These are phyloP conservation scores for Pantelozetes paolii DNA, from an alignment of 2,888 invertebrate genomes.

Conservation along the genomic window DNA sequence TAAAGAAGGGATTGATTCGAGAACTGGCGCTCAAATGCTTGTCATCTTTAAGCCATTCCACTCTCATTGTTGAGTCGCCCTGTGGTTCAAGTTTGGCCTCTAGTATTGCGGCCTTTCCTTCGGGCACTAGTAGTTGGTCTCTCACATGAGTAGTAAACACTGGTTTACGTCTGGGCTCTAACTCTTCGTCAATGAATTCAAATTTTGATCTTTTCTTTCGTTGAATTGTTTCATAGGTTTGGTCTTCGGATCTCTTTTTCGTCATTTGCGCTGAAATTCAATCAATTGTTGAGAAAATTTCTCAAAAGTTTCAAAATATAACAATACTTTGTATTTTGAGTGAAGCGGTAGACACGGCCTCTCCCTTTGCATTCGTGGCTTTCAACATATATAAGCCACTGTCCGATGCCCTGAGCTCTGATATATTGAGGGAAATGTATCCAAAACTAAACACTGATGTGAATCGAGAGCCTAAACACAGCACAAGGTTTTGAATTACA, in stretches of 20 bases:
- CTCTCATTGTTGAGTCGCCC: conserved; percentile 87
- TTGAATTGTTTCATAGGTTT: neutral
- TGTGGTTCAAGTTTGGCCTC: conserved; percentile 88
- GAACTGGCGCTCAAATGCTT: conserved; percentile 87
- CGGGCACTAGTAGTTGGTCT: conserved; percentile 62
- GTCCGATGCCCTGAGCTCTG: conserved; percentile 98
- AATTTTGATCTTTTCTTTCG: conserved; percentile 8
- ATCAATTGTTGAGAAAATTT: neutral
- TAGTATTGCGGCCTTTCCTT: conserved; percentile 78
- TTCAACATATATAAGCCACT: conserved; percentile 88
- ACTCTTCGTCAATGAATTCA: conserved; percentile 5
- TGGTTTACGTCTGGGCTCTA: conserved; percentile 23
- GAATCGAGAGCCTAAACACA: conserved; percentile 69
- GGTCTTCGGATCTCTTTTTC: conserved; percentile 6
- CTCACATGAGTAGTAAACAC: conserved; percentile 26
- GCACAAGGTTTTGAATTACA: conserved; percentile 19
- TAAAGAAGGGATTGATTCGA: conserved; percentile 85
- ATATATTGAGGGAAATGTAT: conserved; percentile 94
- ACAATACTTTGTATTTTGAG: conserved; percentile 57
- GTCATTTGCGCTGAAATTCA: neutral
- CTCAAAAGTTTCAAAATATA: conserved; percentile 48
- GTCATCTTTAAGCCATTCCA: conserved; percentile 77
- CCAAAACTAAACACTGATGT: conserved; percentile 98
- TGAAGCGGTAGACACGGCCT: conserved; percentile 77
- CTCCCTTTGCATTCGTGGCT: conserved; percentile 83